Base-by-base conservation (phyloP, 2,797 vertebrate genomes). In the Kryptolebias ocellatus region DNA sequence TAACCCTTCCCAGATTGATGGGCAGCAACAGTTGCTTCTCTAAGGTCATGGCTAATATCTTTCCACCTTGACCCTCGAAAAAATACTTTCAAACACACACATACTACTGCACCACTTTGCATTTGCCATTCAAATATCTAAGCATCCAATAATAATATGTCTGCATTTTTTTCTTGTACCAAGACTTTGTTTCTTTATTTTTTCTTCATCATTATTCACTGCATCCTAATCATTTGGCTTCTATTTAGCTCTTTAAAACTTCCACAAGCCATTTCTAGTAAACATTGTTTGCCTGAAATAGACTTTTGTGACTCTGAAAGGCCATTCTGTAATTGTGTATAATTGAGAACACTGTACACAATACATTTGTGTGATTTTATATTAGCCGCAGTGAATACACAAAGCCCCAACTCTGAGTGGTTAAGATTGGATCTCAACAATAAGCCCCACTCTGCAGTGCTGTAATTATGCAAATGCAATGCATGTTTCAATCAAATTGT, bases 401-500 rank as follows among this genome's bases (percentile, higher is more conserved):
- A 86, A 87, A 87, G 84, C 87, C 80, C 67, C 67, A 71, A 87
- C 80, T 83, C 80, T 89, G 86, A 91, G 89, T 89, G 88, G 84
- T 87, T 90, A 67, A 84, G 89, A 91, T 86, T 90, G 88, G 81
- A 90, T 91, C 71, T 78, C 67, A 86, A 90, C 86, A 89, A 89
- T 89, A 90, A 89, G 81, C 80, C 64, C 78, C 65, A 83, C 80
- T 89, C 87, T 67, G 80, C 82, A 71, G 61, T 12, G 53, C 49
- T 76, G 80, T 85, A 87, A 90, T 90, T 91, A 91, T 91, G 88
- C 77, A 90, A 91, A 92, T 90, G 74, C 16, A 67, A 84, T 89
- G 89, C 87, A 81, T 78, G 77, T 90, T 90, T 90, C 87, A 89
- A 90, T 89, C 84, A 86, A 89, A 86, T 80, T 45, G 56, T 87